Evolutionary conservation across 1,140 invertebrate species (phyloP), one percentile per base, ranked within the genome.

Genomic region (Brachionus angularis): DNA sequence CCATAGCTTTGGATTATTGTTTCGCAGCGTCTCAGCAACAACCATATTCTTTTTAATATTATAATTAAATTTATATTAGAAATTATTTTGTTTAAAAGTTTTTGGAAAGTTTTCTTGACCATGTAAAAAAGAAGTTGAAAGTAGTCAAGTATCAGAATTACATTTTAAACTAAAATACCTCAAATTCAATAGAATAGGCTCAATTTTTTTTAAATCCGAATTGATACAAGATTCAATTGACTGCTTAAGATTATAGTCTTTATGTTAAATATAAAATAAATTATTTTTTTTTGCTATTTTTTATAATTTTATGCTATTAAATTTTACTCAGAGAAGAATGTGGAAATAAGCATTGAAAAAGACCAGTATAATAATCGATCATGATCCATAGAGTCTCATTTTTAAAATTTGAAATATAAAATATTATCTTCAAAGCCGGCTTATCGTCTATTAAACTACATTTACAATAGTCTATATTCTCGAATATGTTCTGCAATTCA

Each of bases 281-380:
- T 18, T 16, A 18, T 21, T 55, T 34, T n/a, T 33, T 31, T 55
- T 55, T 55, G 33, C 14, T 18, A 55, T 23, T 23, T 10, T 8
- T 58, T 33, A 14, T 4, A 31, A 18, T 39, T 34, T 39, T 25
- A n/a, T n/a, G n/a, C n/a, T 42, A 8, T 39, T 58, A n/a, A 7
- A 7, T 3, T n/a, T 14, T 7, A 58, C 53, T 58, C n/a, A 58
- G 25, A 36, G 18, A 14, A 2, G 53, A 58, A 47, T 67, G 62
- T 14, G 62, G 42, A 67, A 67, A 31, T 14, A 34, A 10, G 4
- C 21, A 18, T 50, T 67, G 62, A 36, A 47, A 67, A 5, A 34
- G 39, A 21, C 62, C 62, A 27, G 33, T 47, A 29, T 67, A 67
- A 46, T 47, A 67, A 33, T 67, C 62, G 8, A 67, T 46, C 18